Conservation (phyloP, 2,888 invertebrate genomes). For the Phrixothrix hirtus region DNA sequence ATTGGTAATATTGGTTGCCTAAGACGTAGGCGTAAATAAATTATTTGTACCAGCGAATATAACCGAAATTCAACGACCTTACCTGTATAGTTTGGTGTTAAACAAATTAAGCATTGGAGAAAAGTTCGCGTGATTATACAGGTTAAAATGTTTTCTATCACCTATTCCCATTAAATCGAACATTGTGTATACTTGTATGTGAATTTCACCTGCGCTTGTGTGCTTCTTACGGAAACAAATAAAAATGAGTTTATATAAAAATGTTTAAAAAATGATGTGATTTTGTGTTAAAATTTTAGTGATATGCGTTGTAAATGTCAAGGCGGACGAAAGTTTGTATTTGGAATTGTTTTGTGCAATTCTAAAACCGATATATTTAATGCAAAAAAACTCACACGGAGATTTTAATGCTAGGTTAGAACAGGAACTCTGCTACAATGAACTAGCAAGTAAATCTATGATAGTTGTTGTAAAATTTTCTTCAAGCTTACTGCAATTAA, state of each 20-base stretch:
- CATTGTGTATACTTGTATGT: no score
- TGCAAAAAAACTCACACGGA: constrained; percentile 2
- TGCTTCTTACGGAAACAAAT: no score
- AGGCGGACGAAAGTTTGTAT: constrained; percentile 14
- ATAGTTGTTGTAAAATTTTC: background rate
- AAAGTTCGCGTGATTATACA: constrained; percentile 1
- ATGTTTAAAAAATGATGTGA: no score
- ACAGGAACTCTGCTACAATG: constrained; percentile 23
- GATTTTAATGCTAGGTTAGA: constrained; percentile 19
- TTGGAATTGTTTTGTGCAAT: constrained; percentile 4
- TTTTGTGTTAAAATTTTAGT: background rate
- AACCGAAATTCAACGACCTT: constrained; percentile 18
- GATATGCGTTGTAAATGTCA: constrained; percentile 17
- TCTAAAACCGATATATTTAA: constrained; percentile 6
- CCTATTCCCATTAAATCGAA: no score
- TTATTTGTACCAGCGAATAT: constrained; percentile 8
- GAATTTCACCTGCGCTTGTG: constrained; percentile 20
- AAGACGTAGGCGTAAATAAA: no score
- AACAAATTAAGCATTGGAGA: background rate
- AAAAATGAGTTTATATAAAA: no score
- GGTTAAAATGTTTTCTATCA: constrained; percentile 7
- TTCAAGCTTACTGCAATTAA: background rate
- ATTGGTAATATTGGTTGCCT: no score
- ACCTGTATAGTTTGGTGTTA: constrained; percentile 17
- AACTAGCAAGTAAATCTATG: constrained; percentile 15